phyloP scores from a whole-genome alignment of 2,113 vertebrate species.

The Ammodytes dubius region DNA sequence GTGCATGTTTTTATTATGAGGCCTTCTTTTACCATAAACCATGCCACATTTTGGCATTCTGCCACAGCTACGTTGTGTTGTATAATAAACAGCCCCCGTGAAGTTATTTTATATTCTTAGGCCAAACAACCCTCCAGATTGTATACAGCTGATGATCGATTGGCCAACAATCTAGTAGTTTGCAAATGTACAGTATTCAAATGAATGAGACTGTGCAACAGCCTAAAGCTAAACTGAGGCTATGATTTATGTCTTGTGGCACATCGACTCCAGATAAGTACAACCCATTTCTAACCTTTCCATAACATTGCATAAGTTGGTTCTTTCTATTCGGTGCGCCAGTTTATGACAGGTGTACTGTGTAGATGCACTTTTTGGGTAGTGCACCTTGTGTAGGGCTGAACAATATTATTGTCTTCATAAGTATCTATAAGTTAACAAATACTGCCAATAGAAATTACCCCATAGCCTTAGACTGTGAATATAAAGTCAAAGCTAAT shows the following conservation, averaged over 20 bases:
- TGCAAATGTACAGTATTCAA: constrained; percentile 77
- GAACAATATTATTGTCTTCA: no score
- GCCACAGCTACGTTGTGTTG: constrained; percentile 48
- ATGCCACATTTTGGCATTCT: constrained; percentile 66
- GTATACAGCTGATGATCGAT: constrained; percentile 75
- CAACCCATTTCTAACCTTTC: constrained; percentile 73
- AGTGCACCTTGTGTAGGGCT: background rate
- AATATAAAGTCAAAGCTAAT: no score
- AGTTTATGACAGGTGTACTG: constrained; percentile 13
- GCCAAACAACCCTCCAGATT: constrained; percentile 67
- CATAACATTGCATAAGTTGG: constrained; percentile 62
- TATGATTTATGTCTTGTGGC: constrained; percentile 77
- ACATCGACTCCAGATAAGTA: constrained; percentile 71
- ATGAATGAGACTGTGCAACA: constrained; percentile 75
- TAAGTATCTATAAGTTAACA: no score
- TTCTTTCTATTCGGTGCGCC: constrained; percentile 50
- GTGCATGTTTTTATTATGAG: constrained; percentile 58
- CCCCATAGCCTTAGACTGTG: no score
- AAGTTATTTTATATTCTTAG: constrained; percentile 72
- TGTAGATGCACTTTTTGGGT: background rate
- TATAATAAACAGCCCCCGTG: constrained; percentile 66
- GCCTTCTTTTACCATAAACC: constrained; percentile 56
- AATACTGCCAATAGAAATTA: no score
- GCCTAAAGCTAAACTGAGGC: constrained; percentile 70
- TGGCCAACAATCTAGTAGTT: constrained; percentile 63